These are phyloP conservation scores for Andrena fulva DNA, from an alignment of 2,888 invertebrate species.

Conservation along the genomic window DNA sequence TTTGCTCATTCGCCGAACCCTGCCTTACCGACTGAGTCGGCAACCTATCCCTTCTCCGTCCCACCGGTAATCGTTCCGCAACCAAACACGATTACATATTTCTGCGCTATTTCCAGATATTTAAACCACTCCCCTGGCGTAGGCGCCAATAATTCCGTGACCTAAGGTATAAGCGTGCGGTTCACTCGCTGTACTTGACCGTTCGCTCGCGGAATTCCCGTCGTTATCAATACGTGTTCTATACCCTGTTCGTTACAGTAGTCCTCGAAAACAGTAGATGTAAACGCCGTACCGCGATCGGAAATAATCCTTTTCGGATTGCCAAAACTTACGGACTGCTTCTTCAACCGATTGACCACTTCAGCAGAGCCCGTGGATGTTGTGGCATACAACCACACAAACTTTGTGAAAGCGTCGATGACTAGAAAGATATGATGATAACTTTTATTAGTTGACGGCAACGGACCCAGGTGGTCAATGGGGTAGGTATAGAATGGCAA, in stretches of 20 bases:
- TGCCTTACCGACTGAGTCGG: too few species aligned
- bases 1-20: too few species aligned
- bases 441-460: conserved; percentile 2
- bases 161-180: not conserved
- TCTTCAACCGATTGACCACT: not conserved
- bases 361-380: not conserved
- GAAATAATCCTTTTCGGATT: conserved; percentile 3
- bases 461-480: not conserved
- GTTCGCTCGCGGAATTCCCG: not conserved
- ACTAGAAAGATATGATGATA: not conserved
- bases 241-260: conserved; percentile 1
- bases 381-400: not conserved
- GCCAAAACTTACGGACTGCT: not conserved
- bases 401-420: not conserved
- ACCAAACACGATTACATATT: too few species aligned
- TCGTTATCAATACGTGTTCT: not conserved
- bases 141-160: not conserved
- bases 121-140: not conserved
- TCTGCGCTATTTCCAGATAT: too few species aligned
- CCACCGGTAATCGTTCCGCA: too few species aligned
- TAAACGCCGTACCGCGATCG: not conserved
- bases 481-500: not conserved
- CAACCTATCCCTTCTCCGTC: too few species aligned
- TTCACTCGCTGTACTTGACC: not conserved
- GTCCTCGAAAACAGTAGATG: not conserved